Conservation (phyloP, 2,888 invertebrate species). For the Agapetus fuscipes region DNA sequence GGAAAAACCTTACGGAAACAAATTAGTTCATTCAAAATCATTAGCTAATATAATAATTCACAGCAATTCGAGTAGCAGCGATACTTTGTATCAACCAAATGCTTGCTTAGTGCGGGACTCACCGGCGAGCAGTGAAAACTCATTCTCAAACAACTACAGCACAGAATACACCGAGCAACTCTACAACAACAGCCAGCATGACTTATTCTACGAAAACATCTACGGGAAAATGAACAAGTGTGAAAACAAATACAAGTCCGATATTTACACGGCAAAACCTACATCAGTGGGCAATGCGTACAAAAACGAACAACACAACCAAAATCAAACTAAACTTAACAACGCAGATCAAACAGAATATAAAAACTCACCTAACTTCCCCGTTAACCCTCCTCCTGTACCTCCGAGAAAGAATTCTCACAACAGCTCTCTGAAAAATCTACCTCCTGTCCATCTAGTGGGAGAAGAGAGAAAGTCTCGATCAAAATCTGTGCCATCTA, state of each 20-base stretch:
- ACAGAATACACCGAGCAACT: constrained; percentile 41
- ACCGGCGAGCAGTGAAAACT: constrained; percentile 37
- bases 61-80: constrained; percentile 41
- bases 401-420: constrained; percentile 47
- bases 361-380: background rate
- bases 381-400: constrained; percentile 43
- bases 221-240: constrained; percentile 28
- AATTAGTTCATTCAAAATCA: constrained; percentile 42
- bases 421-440: constrained; percentile 46
- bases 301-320: too few relatives aligned
- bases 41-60: constrained; percentile 41
- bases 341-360: constrained; percentile 22
- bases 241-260: constrained; percentile 32
- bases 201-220: constrained; percentile 37
- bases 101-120: constrained; percentile 36
- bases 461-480: constrained; percentile 45
- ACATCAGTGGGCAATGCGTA: constrained; percentile 40
- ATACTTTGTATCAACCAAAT: constrained; percentile 41
- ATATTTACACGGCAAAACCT: constrained; percentile 44
- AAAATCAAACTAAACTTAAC: too few relatives aligned
- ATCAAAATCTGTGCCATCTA: constrained; percentile 40
- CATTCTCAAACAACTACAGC: constrained; percentile 38
- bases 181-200: constrained; percentile 35
- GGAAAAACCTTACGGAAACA: constrained; percentile 35
- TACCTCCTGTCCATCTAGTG: constrained; percentile 55